Conservation (phyloP, 53 echinoderm and acorn worm species). For the Paracentrotus lividus region DNA sequence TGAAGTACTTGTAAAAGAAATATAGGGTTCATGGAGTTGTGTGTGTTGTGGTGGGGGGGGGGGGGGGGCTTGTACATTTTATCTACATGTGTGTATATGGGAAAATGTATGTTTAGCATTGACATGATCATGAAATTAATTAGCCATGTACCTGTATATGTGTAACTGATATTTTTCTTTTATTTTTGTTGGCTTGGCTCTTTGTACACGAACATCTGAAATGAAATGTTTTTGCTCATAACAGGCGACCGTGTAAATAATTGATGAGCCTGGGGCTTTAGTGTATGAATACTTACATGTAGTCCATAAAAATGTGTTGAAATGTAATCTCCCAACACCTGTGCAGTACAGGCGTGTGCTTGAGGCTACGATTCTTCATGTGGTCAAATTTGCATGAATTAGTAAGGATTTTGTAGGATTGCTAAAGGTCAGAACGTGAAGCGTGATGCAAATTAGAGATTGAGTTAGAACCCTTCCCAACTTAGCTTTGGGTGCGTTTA, state of each 20-base stretch:
- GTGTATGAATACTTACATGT: conserved; percentile 1
- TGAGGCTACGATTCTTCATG: conserved; percentile 32
- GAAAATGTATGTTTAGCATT: too few relatives aligned
- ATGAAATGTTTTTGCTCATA: not conserved
- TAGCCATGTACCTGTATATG: not conserved
- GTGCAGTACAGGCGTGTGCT: not conserved
- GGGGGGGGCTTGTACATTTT: too few relatives aligned
- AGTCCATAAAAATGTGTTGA: not conserved
- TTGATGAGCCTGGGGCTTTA: not conserved
- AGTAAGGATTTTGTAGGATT: conserved; percentile 19
- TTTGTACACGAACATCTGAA: not conserved
- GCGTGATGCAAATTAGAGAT: conserved; percentile 19
- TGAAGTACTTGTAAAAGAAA: too few relatives aligned
- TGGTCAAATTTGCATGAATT: conserved; percentile 54
- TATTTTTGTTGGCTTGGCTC: not conserved
- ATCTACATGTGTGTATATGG: too few relatives aligned
- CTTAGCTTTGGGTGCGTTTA: not conserved
- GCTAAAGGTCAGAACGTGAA: conserved; percentile 50
- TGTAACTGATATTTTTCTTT: not conserved
- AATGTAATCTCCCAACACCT: not conserved
- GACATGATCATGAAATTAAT: too few relatives aligned
- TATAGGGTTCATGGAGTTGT: too few relatives aligned
- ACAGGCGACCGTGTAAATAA: not conserved
- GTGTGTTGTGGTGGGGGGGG: too few relatives aligned
- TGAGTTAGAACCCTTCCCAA: not conserved